Evolutionary conservation across 2,113 vertebrate species (phyloP).

Genomic region (Rhineura floridana): DNA sequence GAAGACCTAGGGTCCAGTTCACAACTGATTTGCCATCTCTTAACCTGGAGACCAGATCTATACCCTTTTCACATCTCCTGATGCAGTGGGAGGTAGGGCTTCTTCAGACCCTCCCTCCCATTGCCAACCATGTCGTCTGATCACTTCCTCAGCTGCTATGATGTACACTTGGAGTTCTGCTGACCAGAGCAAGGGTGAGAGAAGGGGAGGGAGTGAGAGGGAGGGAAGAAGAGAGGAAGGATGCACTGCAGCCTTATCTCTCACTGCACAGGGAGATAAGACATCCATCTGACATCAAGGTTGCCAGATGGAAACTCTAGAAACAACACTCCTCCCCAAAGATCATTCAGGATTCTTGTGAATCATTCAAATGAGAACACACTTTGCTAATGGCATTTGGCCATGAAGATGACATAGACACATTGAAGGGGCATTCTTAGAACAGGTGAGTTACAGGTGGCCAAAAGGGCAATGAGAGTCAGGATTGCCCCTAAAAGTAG

Average conservation of each 20-base stretch:
- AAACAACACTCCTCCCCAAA: neutral
- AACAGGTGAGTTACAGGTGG: neutral
- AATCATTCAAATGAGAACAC: neutral
- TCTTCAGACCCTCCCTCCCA: neutral
- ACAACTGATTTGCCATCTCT: neutral
- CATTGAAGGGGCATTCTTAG: neutral
- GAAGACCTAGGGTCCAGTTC: neutral
- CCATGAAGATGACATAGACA: neutral
- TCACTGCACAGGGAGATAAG: neutral
- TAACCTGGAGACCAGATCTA: neutral
- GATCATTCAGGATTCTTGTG: neutral
- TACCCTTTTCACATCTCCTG: neutral
- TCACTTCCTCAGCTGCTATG: neutral
- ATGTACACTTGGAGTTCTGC: neutral
- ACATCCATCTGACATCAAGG: too few relatives aligned
- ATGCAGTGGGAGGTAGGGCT: neutral
- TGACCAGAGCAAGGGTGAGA: neutral
- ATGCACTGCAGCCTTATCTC: neutral
- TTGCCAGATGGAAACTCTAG: neutral
- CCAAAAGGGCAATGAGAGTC: neutral
- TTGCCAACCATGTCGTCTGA: too few relatives aligned
- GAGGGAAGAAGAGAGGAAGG: neutral
- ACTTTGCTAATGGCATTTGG: neutral
- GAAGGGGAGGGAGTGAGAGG: neutral
- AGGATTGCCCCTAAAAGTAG: neutral